Evolutionary conservation across 2,888 invertebrate species (phyloP), one percentile per base, ranked within the genome.

Genomic region (Lochmaea crataegi): DNA sequence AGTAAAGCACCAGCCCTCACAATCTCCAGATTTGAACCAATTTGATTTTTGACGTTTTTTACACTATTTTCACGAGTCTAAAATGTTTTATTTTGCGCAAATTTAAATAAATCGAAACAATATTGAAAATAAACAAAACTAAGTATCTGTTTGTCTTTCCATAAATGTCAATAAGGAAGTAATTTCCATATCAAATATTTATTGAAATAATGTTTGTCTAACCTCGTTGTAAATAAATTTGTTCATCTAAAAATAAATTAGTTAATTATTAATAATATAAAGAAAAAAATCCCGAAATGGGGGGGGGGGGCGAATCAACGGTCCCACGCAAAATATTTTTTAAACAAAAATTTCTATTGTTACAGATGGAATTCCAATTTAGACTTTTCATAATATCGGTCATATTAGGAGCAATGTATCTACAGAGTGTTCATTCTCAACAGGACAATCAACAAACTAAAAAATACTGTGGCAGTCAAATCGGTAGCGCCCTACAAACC

Each of bases 291-390:
- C 1, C 22, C 22, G 22, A 22, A 22, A 22, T n/a, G n/a, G n/a
- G n/a, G n/a, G n/a, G n/a, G n/a, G n/a, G n/a, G n/a, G n/a, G n/a
- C n/a, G n/a, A n/a, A n/a, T n/a, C n/a, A n/a, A n/a, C n/a, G n/a
- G 26, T 32, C 26, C 26, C 4, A 3, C 5, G 4, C 5, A 42
- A 41, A 32, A 32, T 53, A n/a, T 58, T 53, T 68, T 61, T 74
- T 70, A 32, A 32, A 32, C 26, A 5, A 4, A 32, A 5, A 5
- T 5, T 32, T 48, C 48, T 38, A 68, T 64, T 71, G 61, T 79
- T 80, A n/a, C 78, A 79, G 79, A 80, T 81, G 79, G 79, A 79
- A 76, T 63, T 79, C 73, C 71, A 75, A 60, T 73, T 68, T 75
- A 71, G 72, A 70, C 42, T 79, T 60, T 69, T 77, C 26, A 64